These are phyloP conservation scores for Anhinga rufa DNA, from an alignment of 2,113 vertebrate genomes.

Conservation along the genomic window DNA sequence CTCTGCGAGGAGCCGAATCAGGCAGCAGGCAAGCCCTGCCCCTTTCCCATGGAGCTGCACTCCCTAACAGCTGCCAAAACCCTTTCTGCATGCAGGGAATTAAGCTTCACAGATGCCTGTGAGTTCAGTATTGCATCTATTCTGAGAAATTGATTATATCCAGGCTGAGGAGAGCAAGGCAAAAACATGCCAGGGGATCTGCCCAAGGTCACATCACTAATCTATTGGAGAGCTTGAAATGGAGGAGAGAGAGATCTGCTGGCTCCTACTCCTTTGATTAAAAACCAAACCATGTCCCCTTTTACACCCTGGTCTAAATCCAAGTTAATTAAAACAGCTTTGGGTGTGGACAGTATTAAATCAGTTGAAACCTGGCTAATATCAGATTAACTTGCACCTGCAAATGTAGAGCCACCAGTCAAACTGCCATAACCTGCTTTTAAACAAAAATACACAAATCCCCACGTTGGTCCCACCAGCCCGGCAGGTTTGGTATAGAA, in stretches of 20 bases:
- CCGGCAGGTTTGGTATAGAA: background rate
- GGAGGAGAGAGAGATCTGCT: background rate
- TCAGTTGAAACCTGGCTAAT: conserved; percentile 10
- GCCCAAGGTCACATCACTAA: conserved; percentile 31
- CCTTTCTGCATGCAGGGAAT: background rate
- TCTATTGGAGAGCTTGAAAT: conserved; percentile 20
- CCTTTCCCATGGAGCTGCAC: background rate
- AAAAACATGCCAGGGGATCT: background rate
- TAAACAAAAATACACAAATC: background rate
- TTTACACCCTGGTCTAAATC: background rate
- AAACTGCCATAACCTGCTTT: background rate
- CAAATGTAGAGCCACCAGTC: background rate
- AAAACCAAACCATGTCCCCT: background rate
- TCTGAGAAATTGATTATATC: conserved; percentile 53
- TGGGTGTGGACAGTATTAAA: conserved; percentile 28
- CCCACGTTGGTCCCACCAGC: background rate
- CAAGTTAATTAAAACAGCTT: conserved; percentile 46
- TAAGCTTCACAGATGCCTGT: background rate
- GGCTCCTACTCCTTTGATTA: conserved; percentile 3
- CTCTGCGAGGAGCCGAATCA: background rate
- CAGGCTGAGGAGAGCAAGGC: background rate
- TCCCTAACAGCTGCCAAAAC: conserved; percentile 19
- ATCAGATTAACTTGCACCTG: conserved; percentile 15
- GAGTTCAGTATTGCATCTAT: conserved; percentile 34
- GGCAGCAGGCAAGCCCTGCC: background rate